These are phyloP conservation scores for Leptopilina drosophilae DNA, from an alignment of 2,888 invertebrate species.

Conservation along the genomic window DNA sequence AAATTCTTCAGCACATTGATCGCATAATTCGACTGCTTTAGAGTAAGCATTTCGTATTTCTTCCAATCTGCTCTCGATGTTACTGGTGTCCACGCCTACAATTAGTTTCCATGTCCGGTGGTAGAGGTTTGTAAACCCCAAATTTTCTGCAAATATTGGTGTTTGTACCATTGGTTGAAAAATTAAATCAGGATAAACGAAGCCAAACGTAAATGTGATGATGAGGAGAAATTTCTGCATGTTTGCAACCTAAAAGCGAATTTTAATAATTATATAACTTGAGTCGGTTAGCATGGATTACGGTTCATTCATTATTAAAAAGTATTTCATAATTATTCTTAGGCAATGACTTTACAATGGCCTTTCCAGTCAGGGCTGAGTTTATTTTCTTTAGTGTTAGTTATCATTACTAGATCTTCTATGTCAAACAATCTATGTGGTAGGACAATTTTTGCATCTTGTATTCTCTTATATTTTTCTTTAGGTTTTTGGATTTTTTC, in stretches of 20 bases:
- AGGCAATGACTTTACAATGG: background rate
- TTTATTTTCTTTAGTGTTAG: background rate
- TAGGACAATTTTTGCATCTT: background rate
- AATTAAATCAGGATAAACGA: too few relatives aligned
- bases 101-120: background rate
- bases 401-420: background rate
- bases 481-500: background rate
- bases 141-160: too few relatives aligned
- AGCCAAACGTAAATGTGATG: too few relatives aligned
- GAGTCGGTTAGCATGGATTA: background rate
- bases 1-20: background rate
- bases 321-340: background rate
- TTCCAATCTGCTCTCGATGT: too few relatives aligned
- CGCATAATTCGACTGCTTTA: background rate
- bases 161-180: too few relatives aligned
- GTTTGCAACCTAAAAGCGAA: too few relatives aligned
- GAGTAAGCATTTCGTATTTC: too few relatives aligned
- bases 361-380: constrained; percentile 8
- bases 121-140: too few relatives aligned
- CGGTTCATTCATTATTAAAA: background rate
- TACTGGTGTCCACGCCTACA: too few relatives aligned
- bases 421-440: background rate
- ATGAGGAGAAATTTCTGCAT: too few relatives aligned
- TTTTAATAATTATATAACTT: too few relatives aligned
- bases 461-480: background rate